These are phyloP conservation scores for Leptinotarsa undecemlineata DNA, from an alignment of 1,140 invertebrate genomes.

Conservation along the genomic window DNA sequence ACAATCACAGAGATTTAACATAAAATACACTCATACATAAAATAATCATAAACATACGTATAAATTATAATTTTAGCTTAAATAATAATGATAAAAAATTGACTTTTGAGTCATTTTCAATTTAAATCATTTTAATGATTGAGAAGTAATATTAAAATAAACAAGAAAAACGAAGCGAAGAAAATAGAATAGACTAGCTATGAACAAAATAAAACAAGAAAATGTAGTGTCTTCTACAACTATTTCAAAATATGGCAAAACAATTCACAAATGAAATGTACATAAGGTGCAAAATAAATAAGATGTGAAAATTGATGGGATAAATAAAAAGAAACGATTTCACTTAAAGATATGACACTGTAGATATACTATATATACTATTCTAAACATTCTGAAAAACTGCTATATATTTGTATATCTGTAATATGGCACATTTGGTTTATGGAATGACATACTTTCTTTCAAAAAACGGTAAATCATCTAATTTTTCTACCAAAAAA, in stretches of 20 bases:
- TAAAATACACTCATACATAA: conserved; percentile 38
- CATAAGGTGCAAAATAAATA: conserved; percentile 29
- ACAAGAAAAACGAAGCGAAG: conserved; percentile 32
- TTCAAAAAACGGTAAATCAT: conserved; percentile 26
- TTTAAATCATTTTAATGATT: conserved; percentile 37
- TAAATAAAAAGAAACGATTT: conserved; percentile 26
- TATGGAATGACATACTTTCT: conserved; percentile 41
- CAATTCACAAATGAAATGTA: conserved; percentile 35
- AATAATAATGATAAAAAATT: conserved; percentile 31
- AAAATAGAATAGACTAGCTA: conserved; percentile 40
- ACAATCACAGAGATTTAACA: conserved; percentile 41
- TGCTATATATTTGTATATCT: conserved; percentile 33
- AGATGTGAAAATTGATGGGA: conserved; percentile 20
- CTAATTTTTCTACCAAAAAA: conserved; percentile 34
- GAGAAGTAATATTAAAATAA: conserved; percentile 19
- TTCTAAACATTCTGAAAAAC: conserved; percentile 31
- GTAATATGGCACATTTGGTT: conserved; percentile 41
- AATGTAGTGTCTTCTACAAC: conserved; percentile 23
- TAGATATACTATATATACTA: conserved; percentile 31
- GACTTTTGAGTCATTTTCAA: conserved; percentile 29
- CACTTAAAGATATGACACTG: conserved; percentile 34
- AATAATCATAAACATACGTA: conserved; percentile 31
- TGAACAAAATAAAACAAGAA: conserved; percentile 37
- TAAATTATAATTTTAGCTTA: conserved; percentile 31
- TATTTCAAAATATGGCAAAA: conserved; percentile 36